Evolutionary conservation across 2,797 vertebrate species (phyloP).

Genomic region (Aeoliscus strigatus): DNA sequence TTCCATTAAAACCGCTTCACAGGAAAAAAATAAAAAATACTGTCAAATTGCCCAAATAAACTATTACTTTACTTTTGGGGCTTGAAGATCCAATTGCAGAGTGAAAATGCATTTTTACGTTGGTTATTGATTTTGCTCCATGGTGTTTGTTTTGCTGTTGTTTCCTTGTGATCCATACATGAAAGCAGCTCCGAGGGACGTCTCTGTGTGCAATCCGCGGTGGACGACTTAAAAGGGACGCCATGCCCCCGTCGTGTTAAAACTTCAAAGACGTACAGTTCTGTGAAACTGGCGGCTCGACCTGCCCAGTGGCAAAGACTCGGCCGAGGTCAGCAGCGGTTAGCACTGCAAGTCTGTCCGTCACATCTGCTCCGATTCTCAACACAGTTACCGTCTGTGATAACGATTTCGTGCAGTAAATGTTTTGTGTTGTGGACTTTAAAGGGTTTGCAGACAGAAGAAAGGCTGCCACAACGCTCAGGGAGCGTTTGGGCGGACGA

Average conservation of each 20-base stretch:
- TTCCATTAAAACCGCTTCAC: not conserved
- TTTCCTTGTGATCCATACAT: constrained; percentile 12
- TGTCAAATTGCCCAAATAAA: constrained; percentile 3
- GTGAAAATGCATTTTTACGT: constrained; percentile 25
- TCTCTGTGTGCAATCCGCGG: constrained; percentile 23
- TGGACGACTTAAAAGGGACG: constrained; percentile 51
- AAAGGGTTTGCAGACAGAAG: no score
- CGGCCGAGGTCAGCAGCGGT: constrained; percentile 37
- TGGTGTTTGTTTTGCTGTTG: constrained; percentile 21
- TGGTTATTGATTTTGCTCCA: constrained; percentile 38
- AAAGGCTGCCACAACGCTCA: constrained; percentile 1
- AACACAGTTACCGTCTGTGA: constrained; percentile 26
- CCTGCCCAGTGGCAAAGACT: constrained; percentile 67
- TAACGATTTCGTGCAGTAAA: constrained; percentile 34
- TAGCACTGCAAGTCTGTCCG: no score
- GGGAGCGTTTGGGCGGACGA: constrained; percentile 30
- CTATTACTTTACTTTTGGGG: constrained; percentile 6
- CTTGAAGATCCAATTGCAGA: constrained; percentile 3
- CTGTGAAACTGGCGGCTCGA: constrained; percentile 41
- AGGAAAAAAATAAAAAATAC: not conserved
- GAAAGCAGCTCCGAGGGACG: constrained; percentile 23
- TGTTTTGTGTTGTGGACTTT: constrained; percentile 18
- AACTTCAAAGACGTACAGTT: constrained; percentile 52
- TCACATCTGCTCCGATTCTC: constrained; percentile 30
- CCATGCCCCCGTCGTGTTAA: constrained; percentile 38